Conservation (phyloP, 2,797 vertebrate genomes). For the Sarcoramphus papa region DNA sequence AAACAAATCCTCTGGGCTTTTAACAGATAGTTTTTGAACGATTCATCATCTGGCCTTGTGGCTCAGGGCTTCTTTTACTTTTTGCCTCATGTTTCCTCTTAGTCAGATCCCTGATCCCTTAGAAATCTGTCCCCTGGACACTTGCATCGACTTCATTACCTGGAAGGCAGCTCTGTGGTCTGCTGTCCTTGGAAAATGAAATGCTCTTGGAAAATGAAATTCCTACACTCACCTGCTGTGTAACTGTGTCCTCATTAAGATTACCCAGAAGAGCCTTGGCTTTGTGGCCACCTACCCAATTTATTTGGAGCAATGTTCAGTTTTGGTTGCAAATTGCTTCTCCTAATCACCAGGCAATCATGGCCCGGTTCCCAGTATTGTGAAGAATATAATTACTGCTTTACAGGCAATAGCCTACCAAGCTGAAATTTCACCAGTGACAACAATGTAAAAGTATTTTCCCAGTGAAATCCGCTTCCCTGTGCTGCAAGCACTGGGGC, state of each 20-base stretch:
- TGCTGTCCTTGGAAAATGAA: background rate
- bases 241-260: background rate
- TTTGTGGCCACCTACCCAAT: background rate
- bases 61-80: background rate
- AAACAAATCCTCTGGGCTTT: background rate
- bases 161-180: background rate
- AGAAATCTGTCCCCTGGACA: background rate
- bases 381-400: background rate
- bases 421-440: background rate
- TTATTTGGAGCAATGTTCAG: background rate
- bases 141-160: rapidly evolving
- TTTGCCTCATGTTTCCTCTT: background rate
- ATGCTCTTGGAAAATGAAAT: background rate
- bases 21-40: background rate
- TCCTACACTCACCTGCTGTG: background rate
- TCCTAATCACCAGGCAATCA: background rate
- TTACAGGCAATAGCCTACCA: background rate
- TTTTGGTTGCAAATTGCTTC: background rate
- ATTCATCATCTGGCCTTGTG: background rate
- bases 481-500: background rate
- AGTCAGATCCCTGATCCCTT: background rate
- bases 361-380: background rate
- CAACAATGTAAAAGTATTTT: background rate
- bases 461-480: background rate
- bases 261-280: background rate